Base-by-base conservation (phyloP, 1,140 invertebrate genomes). In the Zaprionus africanus region DNA sequence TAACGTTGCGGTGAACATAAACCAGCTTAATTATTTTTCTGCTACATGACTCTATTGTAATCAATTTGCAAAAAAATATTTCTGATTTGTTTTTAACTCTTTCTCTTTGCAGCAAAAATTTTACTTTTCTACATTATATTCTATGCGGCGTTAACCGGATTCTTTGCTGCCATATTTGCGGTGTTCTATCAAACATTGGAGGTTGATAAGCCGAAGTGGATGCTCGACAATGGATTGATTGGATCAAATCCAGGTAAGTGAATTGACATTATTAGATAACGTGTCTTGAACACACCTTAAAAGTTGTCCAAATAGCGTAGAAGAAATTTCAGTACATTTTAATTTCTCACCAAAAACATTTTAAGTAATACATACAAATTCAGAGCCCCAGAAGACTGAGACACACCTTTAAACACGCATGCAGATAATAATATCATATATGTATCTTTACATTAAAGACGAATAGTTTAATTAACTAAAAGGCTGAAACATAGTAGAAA, bases 181-280 rank as follows among this genome's bases (percentile, higher is more conserved):
- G 96, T 99, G 79, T 99, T 99, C 94, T 98, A 97, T 93, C 96
- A 98, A 93, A 99, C 98, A 31, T 93, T 99, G 88, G 97, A 98
- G 91, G 93, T 94, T 56, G 96, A 96, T 86, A 94, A 95, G 91
- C 98, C 98, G 11, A 98, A 97, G 93, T 98, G 97, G 96, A 95
- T 96, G 93, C 93, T 97, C 91, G 95, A 96, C 3, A 94, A 94
- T 64, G 98, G 97, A 62, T 93, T 99, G 76, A 98, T 99, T 80
- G 98, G 98, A 78, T 96, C 93, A 87, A 99, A 99, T 95, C 98
- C 98, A 94, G 97, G 97, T 97, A 94, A 93, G 90, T 0, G 19
- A 5, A 46, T 5, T 17, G 5, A 43, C 13, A 5, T 43, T 9
- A 43, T 43, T 9, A 31, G 1, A 31, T 31, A 2, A 31, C 7